Conservation (phyloP, 2,888 invertebrate genomes). For the Tuta absoluta region DNA sequence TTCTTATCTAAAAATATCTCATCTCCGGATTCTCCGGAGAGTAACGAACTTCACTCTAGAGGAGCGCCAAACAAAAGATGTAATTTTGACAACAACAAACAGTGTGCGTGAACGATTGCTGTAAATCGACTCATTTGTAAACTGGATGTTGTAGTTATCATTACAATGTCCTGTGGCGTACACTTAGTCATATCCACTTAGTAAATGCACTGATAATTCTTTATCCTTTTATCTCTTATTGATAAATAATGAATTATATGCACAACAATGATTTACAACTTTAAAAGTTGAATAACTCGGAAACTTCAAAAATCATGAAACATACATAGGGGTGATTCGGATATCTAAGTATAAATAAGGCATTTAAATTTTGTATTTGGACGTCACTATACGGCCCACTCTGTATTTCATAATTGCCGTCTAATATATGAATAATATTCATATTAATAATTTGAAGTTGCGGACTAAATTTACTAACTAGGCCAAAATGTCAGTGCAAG, state of each 20-base stretch:
- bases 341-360: too few relatives aligned
- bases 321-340: too few relatives aligned
- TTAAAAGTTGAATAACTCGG: background rate
- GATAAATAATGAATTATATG: background rate
- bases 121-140: background rate
- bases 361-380: too few relatives aligned
- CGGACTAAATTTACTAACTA: too few relatives aligned
- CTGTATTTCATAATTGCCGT: too few relatives aligned
- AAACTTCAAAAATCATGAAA: too few relatives aligned
- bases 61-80: background rate
- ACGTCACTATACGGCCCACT: too few relatives aligned
- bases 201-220: slow-evolving; percentile 6
- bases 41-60: slow-evolving; percentile 25
- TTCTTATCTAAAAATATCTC: slow-evolving; percentile 50
- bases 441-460: too few relatives aligned
- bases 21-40: slow-evolving; percentile 42
- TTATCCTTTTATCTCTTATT: background rate
- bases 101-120: background rate
- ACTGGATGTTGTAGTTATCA: background rate
- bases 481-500: too few relatives aligned
- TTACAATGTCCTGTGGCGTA: background rate
- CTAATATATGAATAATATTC: too few relatives aligned
- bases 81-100: background rate
- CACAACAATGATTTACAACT: background rate
- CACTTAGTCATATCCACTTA: background rate